Base-by-base conservation (phyloP, 2,113 vertebrate species). In the Poeciliopsis retropinna region DNA sequence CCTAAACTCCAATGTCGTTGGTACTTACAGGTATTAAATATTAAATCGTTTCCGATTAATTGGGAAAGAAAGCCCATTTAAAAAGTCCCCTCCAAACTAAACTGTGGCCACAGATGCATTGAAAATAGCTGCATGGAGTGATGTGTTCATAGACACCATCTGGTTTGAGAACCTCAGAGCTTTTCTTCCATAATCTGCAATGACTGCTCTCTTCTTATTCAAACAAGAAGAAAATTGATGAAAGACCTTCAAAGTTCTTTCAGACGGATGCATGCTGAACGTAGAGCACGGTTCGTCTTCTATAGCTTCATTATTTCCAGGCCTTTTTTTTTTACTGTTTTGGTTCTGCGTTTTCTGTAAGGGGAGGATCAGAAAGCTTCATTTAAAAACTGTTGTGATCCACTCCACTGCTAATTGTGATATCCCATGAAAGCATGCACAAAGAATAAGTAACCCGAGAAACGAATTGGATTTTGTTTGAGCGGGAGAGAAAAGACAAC, bases 161-260 rank as follows among this genome's bases (percentile, higher is more conserved):
- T 64, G 57, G 64, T 70, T 70, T 80, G 76, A 90, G 79, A 79
- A 78, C 83, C 76, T 79, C 68, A 68, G 15, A 70, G 69, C 76
- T 72, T 84, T 15, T 67, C 28, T 79, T 37, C 78, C 73, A 64
- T 88, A 89, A 91, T 91, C 81, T 81, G 54, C 68, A 73, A 66
- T 66, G 77, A 67, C 64, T 79, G 64, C 72, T 80, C 71, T 68
- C 64, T 74, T 81, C 78, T 82, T 60, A 78, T 86, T 86, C 68
- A 86, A 83, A 87, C 5, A 0, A 77, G 27, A 79, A 67, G 27
- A 68, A 72, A 71, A 76, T 37, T 81, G 54, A 75, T 68, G 72
- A 69, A 77, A 81, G 75, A 73, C 41, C 67, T 79, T 88, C 72
- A 85, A 85, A 75, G 81, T 76, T 70, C 8, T 15, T 78, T 75